These are phyloP conservation scores for Molossus molossus DNA, from an alignment of 2,797 vertebrate genomes.

Conservation along the genomic window DNA sequence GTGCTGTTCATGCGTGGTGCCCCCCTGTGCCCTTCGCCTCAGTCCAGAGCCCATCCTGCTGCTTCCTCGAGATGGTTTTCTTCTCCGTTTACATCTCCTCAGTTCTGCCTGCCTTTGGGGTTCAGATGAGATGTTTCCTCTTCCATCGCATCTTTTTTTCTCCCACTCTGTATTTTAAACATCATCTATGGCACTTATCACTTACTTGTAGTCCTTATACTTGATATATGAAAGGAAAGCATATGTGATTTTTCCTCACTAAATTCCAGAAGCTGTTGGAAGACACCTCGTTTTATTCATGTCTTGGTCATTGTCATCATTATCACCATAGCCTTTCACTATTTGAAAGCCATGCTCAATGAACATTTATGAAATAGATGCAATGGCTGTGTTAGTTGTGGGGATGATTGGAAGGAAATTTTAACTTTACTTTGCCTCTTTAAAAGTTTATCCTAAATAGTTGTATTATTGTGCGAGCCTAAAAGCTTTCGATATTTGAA, in stretches of 20 bases:
- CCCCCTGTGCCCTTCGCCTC: background rate
- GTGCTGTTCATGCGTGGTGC: too few species aligned
- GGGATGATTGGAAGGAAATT: slow-evolving; percentile 10
- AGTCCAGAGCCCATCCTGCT: background rate
- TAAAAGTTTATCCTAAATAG: slow-evolving; percentile 35
- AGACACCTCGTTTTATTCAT: background rate
- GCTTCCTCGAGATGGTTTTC: background rate
- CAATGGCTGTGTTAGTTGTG: background rate
- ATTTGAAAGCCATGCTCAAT: background rate
- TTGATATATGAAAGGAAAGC: background rate
- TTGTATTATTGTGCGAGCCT: background rate
- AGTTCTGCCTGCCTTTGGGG: background rate
- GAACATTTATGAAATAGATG: background rate
- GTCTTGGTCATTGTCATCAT: background rate
- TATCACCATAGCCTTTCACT: background rate
- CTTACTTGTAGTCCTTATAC: background rate
- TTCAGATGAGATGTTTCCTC: background rate
- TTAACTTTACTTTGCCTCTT: slow-evolving; percentile 53
- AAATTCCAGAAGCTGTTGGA: background rate
- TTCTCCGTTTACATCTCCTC: background rate
- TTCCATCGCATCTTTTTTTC: background rate
- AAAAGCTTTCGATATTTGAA: slow-evolving; percentile 21
- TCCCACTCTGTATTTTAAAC: background rate
- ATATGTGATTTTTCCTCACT: background rate
- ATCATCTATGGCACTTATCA: background rate